Conservation (phyloP, 2,797 vertebrate species). For the Buphagus erythrorhynchus region DNA sequence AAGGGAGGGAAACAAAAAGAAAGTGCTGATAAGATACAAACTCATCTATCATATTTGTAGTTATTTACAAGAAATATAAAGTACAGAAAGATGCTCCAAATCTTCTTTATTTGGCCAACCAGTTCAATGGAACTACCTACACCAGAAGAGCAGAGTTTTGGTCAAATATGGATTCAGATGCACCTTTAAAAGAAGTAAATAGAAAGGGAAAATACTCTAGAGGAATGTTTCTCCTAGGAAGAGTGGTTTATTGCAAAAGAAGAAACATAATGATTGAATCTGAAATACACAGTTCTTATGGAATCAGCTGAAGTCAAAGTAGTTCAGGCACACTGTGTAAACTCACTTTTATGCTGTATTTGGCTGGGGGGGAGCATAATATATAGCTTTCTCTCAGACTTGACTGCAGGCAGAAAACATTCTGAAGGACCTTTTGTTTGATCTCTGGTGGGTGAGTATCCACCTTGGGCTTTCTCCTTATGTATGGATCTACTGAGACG, state of each 20-base stretch:
- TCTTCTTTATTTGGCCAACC: neutral
- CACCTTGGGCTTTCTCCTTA: neutral
- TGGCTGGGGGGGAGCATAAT: neutral
- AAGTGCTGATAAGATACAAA: neutral
- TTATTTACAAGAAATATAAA: neutral
- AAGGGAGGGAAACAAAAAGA: neutral
- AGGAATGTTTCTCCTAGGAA: neutral
- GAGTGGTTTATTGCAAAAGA: neutral
- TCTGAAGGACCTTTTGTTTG: neutral
- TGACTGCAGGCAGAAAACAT: neutral
- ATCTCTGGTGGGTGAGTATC: neutral
- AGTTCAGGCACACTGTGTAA: neutral
- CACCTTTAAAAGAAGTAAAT: neutral
- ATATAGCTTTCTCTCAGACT: neutral
- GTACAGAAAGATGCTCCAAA: neutral
- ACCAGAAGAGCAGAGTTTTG: neutral
- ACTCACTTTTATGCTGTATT: neutral
- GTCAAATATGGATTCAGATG: neutral
- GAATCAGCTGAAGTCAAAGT: neutral
- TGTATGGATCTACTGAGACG: neutral
- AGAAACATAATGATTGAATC: neutral
- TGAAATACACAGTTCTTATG: neutral
- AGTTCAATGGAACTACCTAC: neutral
- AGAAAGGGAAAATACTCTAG: neutral
- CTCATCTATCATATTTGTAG: neutral